Percentiles rank a stretch among this genome's conserved stretches.
Conservation (phyloP, 2,113 vertebrate species). For the Ageneiosus marmoratus region DNA sequence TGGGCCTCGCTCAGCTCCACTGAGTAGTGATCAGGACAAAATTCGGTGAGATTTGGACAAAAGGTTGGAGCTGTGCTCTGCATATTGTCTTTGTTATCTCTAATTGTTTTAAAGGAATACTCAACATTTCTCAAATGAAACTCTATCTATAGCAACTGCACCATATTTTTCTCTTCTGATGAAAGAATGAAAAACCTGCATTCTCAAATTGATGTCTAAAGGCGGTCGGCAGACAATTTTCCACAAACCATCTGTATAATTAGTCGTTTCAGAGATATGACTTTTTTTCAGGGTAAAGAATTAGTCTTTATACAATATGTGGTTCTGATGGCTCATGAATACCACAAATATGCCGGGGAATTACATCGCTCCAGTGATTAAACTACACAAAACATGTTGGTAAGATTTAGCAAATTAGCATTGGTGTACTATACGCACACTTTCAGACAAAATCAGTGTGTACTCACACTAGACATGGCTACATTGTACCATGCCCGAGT, state of each 20-base stretch:
- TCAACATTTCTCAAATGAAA: not conserved
- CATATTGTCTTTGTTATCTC: not conserved
- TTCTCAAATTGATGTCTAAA: not conserved
- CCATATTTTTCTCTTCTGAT: not conserved
- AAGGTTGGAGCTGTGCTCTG: not conserved
- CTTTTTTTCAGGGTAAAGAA: not conserved
- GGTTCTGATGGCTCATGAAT: not conserved
- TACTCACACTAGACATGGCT: too few species aligned
- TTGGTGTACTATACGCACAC: too few species aligned
- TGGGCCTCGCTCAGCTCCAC: constrained; percentile 3
- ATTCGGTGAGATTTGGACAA: constrained; percentile 17
- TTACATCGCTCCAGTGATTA: not conserved
- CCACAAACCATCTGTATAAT: not conserved
- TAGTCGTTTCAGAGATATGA: not conserved
- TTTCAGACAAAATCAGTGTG: too few species aligned
- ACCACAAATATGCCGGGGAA: not conserved
- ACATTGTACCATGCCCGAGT: too few species aligned
- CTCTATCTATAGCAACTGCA: not conserved
- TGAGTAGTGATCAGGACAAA: constrained; percentile 24
- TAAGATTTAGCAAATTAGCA: too few species aligned
- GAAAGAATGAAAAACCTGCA: not conserved
- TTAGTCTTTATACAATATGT: not conserved
- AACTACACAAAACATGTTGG: not conserved
- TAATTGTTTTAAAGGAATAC: not conserved
- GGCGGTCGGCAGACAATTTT: not conserved